These are phyloP conservation scores for Pseudolycoriella hygida DNA, from an alignment of 2,888 invertebrate genomes.

Conservation along the genomic window DNA sequence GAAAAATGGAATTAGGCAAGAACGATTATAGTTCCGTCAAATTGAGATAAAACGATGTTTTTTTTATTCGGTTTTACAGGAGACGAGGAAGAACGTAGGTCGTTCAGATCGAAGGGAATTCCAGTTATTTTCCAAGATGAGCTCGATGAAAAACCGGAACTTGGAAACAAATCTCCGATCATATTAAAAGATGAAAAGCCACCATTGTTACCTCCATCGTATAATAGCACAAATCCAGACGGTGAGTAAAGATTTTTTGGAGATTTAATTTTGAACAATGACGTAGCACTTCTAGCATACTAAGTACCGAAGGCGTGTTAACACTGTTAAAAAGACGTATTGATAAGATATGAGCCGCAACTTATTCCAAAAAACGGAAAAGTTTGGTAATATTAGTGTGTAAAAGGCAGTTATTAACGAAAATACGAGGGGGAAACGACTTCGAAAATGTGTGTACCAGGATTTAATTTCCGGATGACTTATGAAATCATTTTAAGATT, in stretches of 20 bases:
- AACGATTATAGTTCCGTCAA: neutral
- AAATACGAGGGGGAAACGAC: no score
- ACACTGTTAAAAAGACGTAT: no score
- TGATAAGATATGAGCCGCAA: no score
- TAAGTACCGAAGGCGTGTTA: no score
- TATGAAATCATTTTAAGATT: no score
- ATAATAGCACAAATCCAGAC: slow-evolving; percentile 27
- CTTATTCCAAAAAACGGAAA: no score
- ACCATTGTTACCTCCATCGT: slow-evolving; percentile 62
- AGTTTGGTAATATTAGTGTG: no score
- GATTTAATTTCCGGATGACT: no score
- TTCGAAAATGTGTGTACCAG: no score
- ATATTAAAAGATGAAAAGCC: slow-evolving; percentile 92
- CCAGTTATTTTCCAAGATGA: slow-evolving; percentile 97
- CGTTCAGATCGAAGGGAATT: slow-evolving; percentile 68
- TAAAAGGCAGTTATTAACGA: no score
- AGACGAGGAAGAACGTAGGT: slow-evolving; percentile 64
- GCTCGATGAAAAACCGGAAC: slow-evolving; percentile 79
- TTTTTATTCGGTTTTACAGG: slow-evolving; percentile 22
- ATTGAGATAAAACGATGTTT: neutral
- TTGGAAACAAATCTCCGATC: slow-evolving; percentile 79
- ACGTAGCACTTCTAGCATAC: no score
- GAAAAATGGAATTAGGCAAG: slow-evolving; percentile 59
- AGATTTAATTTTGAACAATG: no score
- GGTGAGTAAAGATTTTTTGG: slow-evolving; percentile 15